Evolutionary conservation across 2,888 invertebrate species (phyloP), one percentile per base, ranked within the genome.

Genomic region (Physocephala rufipes): DNA sequence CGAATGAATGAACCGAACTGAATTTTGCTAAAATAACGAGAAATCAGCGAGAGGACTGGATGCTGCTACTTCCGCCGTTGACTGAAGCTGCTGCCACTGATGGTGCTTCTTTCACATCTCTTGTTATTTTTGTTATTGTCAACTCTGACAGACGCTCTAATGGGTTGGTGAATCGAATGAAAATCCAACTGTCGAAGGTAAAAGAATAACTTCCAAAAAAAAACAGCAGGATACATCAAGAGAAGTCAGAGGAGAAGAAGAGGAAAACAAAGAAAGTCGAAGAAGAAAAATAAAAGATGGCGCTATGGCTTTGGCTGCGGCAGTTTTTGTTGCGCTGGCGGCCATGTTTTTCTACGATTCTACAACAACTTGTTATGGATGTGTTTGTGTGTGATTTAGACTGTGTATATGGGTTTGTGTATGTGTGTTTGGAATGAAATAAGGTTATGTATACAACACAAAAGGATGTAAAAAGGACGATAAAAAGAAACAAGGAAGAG

Each of bases 131-230:
- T 21, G 12, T 9, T 26, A 13, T 9, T 59, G 24, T 15, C 26
- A 21, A 59, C 59, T 36, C 9, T 15, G 58, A 28, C 28, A 24
- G 24, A 58, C 24, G 21, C 21, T 1, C 19, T 55, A 16, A 24
- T 2, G 28, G 58, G 13, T 19, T 19, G 2, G 12, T n/a, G 19
- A 9, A n/a, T 2, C 12, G n/a, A 19, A 67, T 26, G 67, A 45
- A 70, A 81, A 81, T 82, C 82, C 82, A 77, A 79, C 82, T 81
- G 82, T 82, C 82, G 82, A 81, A 78, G 78, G 64, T 36, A 36
- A 36, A 36, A 36, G 9, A 36, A 9, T n/a, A n/a, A n/a, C 5
- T 36, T 7, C 9, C 36, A 36, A 36, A 36, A 36, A 36, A 36
- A 36, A 62, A 66, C 36, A 43, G 63, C 9, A 36, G 36, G 36